Base-by-base conservation (phyloP, 2,113 vertebrate genomes). In the Calyptomena viridis region DNA sequence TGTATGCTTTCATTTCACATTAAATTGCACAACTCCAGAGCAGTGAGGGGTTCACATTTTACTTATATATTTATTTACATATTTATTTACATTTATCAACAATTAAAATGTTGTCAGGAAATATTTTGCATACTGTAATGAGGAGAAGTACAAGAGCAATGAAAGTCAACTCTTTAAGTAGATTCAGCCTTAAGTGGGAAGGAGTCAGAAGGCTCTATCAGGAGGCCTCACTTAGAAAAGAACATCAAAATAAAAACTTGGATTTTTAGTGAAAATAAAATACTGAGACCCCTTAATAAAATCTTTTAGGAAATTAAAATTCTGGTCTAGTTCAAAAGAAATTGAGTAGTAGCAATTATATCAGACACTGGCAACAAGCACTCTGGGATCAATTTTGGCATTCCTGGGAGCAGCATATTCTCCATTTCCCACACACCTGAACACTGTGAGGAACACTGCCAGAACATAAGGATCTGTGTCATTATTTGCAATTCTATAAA, bases 401-500 rank as follows among this genome's bases (percentile, higher is more conserved):
- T 87, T 64, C 10, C 7, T 91, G 44, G 47, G 24, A 87, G 12
- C 14, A 84, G 4, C n/a, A 6, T 27, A 25, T 72, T 78, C 67
- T 77, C 31, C 39, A 23, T 35, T 78, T 93, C 20, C 35, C 52
- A 21, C 39, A n/a, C 19, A 81, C 33, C 14, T 89, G 69, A 22
- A 49, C 37, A 44, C n/a, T 68, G 17, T 28, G 44, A 74, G 40
- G 69, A 81, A 14, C 7, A 82, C 17, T 31, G 49, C 6, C 16
- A 71, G 64, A 91, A 77, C 14, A 56, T 52, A 76, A 93, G 95
- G 93, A 90, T 71, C 58, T 85, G 59, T 78, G 53, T 12, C 9
- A 64, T 66, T 94, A 92, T 96, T 97, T 95, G 55, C 77, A 97
- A 94, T 73, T 77, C 93, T 89, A 87, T 95, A 75, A 97, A 97